Conservation (phyloP, 2,888 invertebrate species). For the Caenorhabditis sp. region DNA sequence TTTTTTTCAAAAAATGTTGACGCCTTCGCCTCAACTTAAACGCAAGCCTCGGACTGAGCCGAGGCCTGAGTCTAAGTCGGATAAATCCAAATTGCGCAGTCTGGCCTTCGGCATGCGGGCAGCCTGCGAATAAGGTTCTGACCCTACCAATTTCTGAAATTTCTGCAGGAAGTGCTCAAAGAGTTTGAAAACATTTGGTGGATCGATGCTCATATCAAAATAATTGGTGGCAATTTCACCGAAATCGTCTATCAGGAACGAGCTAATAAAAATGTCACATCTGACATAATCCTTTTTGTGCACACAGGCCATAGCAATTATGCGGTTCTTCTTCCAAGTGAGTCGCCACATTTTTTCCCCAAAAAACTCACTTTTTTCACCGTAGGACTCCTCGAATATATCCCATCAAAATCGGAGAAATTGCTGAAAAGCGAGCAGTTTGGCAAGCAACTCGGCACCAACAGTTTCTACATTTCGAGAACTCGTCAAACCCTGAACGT, state of each 20-base stretch:
- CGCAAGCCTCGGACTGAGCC: too few relatives aligned
- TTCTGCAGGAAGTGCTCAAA: too few relatives aligned
- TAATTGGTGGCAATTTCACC: conserved; percentile 5
- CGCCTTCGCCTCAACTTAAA: too few relatives aligned
- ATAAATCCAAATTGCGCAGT: too few relatives aligned
- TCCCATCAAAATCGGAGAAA: conserved; percentile 10
- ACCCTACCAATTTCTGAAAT: too few relatives aligned
- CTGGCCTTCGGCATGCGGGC: too few relatives aligned
- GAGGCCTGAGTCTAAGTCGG: too few relatives aligned
- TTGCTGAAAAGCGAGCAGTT: conserved; percentile 11
- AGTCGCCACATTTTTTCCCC: too few relatives aligned
- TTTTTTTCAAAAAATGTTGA: too few relatives aligned
- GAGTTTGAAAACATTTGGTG: conserved; percentile 29
- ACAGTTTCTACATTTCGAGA: conserved; percentile 11
- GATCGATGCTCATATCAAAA: conserved; percentile 28
- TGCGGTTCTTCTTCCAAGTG: conserved; percentile 18
- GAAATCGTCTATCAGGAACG: not conserved
- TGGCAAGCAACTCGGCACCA: conserved; percentile 15
- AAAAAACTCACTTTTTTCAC: conserved; percentile 6
- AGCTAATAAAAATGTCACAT: not conserved
- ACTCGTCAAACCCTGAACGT: conserved; percentile 9
- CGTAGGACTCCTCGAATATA: conserved; percentile 10
- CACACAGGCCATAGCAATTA: conserved; percentile 30
- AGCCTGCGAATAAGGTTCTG: too few relatives aligned
- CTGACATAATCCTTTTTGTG: conserved; percentile 21